These are phyloP conservation scores for Camptogramma bilineatum DNA, from an alignment of 2,888 invertebrate species.

Conservation along the genomic window DNA sequence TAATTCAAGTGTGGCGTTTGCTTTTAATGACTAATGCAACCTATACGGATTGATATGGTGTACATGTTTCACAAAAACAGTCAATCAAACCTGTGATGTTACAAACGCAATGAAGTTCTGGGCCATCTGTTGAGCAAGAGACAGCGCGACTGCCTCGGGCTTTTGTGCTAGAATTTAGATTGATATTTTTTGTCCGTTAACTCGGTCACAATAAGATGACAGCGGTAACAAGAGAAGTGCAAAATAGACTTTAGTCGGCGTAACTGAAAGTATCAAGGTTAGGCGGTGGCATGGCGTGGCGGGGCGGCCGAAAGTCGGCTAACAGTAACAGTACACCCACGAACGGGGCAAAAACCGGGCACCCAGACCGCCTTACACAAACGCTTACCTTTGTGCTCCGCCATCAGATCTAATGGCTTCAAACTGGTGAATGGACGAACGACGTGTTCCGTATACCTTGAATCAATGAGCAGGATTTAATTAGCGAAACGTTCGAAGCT, in stretches of 20 bases:
- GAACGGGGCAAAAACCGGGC: slow-evolving; percentile 71
- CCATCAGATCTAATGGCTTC: slow-evolving; percentile 75
- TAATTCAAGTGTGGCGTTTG: neutral
- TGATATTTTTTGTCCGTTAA: slow-evolving; percentile 84
- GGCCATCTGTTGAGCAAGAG: slow-evolving; percentile 64
- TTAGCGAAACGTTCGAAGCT: slow-evolving; percentile 58
- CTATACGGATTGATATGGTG: slow-evolving; percentile 17
- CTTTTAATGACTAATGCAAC: neutral
- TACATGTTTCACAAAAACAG: slow-evolving; percentile 28
- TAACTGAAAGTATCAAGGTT: slow-evolving; percentile 85
- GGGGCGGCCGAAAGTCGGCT: slow-evolving; percentile 78
- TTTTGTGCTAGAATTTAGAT: slow-evolving; percentile 85
- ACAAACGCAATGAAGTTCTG: slow-evolving; percentile 36
- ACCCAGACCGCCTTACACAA: slow-evolving; percentile 63
- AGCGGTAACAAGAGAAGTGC: slow-evolving; percentile 83
- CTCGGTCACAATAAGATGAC: slow-evolving; percentile 84
- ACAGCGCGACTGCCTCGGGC: slow-evolving; percentile 75
- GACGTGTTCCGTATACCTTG: slow-evolving; percentile 59
- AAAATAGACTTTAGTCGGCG: slow-evolving; percentile 74
- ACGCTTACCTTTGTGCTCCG: slow-evolving; percentile 71
- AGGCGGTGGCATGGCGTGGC: slow-evolving; percentile 70
- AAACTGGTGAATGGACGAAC: slow-evolving; percentile 70
- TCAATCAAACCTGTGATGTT: slow-evolving; percentile 35
- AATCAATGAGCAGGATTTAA: slow-evolving; percentile 68
- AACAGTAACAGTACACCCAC: slow-evolving; percentile 81